Conservation (phyloP, 2,888 invertebrate genomes). For the Ormyrus thymus region DNA sequence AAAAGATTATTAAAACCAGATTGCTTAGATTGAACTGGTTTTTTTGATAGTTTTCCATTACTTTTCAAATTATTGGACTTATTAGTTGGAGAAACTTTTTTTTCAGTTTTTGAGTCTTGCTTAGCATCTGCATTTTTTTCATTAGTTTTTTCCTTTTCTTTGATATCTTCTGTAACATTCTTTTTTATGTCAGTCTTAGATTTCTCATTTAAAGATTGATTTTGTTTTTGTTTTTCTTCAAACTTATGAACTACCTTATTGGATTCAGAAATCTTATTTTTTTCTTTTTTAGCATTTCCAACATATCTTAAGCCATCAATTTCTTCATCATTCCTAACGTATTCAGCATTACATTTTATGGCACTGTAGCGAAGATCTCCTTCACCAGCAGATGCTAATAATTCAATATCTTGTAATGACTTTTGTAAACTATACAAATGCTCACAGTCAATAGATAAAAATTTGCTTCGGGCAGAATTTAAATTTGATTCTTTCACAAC, state of each 20-base stretch:
- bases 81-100: conserved; percentile 39
- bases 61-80: conserved; percentile 51
- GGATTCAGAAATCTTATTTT: conserved; percentile 18
- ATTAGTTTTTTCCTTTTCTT: conserved; percentile 26
- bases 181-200: conserved; percentile 15
- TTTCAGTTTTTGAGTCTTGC: conserved; percentile 43
- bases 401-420: conserved; percentile 64
- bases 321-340: conserved; percentile 39
- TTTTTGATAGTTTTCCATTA: conserved; percentile 59
- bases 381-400: conserved; percentile 63
- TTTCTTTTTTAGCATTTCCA: conserved; percentile 37
- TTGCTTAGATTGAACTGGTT: conserved; percentile 61
- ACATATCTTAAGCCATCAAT: conserved; percentile 52
- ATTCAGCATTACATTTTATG: conserved; percentile 63
- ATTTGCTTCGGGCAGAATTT: conserved; percentile 66
- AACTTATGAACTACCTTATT: conserved; percentile 36
- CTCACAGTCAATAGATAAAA: conserved; percentile 69
- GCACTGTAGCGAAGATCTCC: conserved; percentile 67
- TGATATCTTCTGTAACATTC: conserved; percentile 8
- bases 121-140: conserved; percentile 43
- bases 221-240: conserved; percentile 35
- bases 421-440: conserved; percentile 75
- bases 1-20: conserved; percentile 67
- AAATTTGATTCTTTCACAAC: conserved; percentile 71
- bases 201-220: conserved; percentile 44